These are phyloP conservation scores for Aethina tumida DNA, from an alignment of 1,140 invertebrate genomes.

Conservation along the genomic window DNA sequence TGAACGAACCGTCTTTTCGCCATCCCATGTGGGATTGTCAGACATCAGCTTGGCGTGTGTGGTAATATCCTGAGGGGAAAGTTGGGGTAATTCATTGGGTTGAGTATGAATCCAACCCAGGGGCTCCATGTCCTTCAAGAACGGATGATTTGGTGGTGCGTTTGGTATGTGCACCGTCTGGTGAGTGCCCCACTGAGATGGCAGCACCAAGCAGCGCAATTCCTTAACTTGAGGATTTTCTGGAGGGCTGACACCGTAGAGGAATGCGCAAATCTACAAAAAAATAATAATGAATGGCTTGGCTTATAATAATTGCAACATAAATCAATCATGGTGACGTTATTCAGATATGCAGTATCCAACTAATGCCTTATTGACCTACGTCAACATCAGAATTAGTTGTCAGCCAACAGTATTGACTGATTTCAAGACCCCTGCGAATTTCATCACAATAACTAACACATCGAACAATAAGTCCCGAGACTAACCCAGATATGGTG, in stretches of 20 bases:
- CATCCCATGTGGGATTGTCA: constrained; percentile 94
- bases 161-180: constrained; percentile 94
- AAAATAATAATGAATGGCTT: constrained; percentile 6
- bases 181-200: constrained; percentile 98
- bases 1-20: constrained; percentile 99
- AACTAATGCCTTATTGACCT: too few species aligned
- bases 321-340: constrained; percentile 2
- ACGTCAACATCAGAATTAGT: too few species aligned
- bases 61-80: constrained; percentile 96
- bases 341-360: constrained; percentile 6
- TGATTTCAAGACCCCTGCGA: too few species aligned
- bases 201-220: constrained; percentile 94
- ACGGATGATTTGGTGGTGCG: constrained; percentile 84
- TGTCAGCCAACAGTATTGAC: too few species aligned
- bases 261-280: constrained; percentile 82
- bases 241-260: constrained; percentile 92
- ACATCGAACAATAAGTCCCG: too few species aligned
- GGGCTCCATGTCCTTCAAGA: constrained; percentile 90
- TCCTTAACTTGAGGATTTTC: constrained; percentile 99
- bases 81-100: constrained; percentile 96
- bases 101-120: constrained; percentile 99
- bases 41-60: constrained; percentile 95
- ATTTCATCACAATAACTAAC: constrained; percentile 1
- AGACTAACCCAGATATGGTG: too few species aligned
- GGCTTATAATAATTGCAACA: not conserved